These are phyloP conservation scores for Pachymerium ferrugineum DNA, from an alignment of 2,888 invertebrate species.

Conservation along the genomic window DNA sequence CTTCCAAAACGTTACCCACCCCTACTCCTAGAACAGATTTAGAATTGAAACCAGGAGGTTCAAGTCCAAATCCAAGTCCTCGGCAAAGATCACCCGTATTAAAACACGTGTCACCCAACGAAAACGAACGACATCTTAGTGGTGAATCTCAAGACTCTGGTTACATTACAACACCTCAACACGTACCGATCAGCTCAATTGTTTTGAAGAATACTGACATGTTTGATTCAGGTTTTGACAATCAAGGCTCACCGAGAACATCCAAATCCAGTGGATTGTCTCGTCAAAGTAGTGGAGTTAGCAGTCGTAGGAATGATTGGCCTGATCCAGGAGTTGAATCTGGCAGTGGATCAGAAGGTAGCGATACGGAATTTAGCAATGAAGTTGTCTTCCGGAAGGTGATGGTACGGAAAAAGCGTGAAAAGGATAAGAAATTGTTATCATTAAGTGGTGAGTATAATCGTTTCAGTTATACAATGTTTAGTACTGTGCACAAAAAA, in stretches of 20 bases:
- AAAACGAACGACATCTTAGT: constrained; percentile 33
- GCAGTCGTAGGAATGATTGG: constrained; percentile 31
- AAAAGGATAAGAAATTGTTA: background rate
- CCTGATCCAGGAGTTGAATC: background rate
- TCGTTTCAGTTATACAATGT: too few species aligned
- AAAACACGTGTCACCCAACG: constrained; percentile 38
- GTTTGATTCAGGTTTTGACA: constrained; percentile 35
- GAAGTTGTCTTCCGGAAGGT: constrained; percentile 62
- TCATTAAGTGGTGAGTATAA: background rate
- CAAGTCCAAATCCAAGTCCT: constrained; percentile 32
- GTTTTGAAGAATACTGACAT: background rate
- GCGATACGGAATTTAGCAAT: constrained; percentile 30
- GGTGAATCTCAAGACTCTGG: constrained; percentile 29
- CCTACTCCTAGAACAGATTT: background rate
- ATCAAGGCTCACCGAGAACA: constrained; percentile 34
- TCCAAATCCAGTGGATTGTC: constrained; percentile 37
- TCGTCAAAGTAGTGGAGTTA: constrained; percentile 33
- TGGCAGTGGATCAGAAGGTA: constrained; percentile 32
- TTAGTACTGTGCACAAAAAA: too few species aligned
- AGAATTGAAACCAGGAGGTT: background rate
- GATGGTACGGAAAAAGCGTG: constrained; percentile 51
- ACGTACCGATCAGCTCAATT: constrained; percentile 28
- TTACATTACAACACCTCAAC: constrained; percentile 30
- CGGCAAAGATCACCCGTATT: constrained; percentile 33
- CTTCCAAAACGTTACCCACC: background rate